phyloP scores from a whole-genome alignment of 2,797 vertebrate genomes.

The Anniella stebbinsi region DNA sequence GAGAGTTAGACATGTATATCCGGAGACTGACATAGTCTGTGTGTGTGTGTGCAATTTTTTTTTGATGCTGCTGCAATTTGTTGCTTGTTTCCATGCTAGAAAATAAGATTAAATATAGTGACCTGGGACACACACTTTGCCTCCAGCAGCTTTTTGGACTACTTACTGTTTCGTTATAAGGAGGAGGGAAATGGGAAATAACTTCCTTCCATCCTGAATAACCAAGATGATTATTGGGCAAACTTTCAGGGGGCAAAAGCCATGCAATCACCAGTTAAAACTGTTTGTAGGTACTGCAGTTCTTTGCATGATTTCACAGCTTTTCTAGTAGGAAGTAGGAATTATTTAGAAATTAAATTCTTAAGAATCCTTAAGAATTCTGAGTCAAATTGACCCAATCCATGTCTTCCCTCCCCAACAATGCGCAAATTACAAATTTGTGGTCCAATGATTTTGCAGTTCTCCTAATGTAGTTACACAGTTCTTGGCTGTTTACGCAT shows the following conservation, averaged over 20 bases:
- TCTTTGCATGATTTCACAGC: neutral
- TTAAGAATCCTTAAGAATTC: too few species aligned
- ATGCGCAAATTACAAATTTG: neutral
- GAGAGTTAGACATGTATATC: slow-evolving; percentile 8
- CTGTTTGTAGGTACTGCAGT: neutral
- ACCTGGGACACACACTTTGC: neutral
- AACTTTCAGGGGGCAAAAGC: neutral
- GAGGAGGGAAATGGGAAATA: neutral
- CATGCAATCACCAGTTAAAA: neutral
- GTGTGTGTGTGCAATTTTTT: neutral
- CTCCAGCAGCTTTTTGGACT: slow-evolving; percentile 1
- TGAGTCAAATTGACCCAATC: neutral
- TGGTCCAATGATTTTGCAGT: neutral
- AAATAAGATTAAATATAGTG: neutral
- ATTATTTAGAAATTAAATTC: neutral
- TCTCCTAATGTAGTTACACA: neutral
- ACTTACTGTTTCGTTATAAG: neutral
- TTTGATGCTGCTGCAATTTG: slow-evolving; percentile 22
- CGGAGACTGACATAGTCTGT: neutral
- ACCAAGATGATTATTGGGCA: neutral
- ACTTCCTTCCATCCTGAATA: neutral
- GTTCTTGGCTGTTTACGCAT: neutral
- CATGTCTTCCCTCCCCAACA: neutral
- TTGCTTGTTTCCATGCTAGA: slow-evolving; percentile 6
- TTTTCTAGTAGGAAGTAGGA: neutral